Base-by-base conservation (phyloP, 2,113 vertebrate genomes). In the Pimephales promelas region DNA sequence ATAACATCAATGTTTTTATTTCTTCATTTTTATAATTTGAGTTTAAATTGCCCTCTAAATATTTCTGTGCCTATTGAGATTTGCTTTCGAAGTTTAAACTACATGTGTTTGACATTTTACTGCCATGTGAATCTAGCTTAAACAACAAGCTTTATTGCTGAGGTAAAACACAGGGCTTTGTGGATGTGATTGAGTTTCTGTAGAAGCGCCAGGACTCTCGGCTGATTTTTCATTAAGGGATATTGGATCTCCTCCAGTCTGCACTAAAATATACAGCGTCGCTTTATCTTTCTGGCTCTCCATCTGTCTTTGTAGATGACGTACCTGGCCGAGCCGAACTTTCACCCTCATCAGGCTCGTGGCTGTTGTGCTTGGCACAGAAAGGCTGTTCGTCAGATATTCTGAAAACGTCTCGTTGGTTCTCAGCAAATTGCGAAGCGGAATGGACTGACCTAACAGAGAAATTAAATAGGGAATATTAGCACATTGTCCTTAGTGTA, bases 351-450 rank as follows among this genome's bases (percentile, higher is more conserved):
- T 81, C 70, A 94, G 86, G 80, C 89, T 92, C 54, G 91, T 71
- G 9, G 84, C 72, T 11, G 92, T 89, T 16, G 79, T 2, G 62
- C 83, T 31, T 62, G 93, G 79, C 72, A 92, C 71, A 0, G 57
- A 87, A 74, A 94, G 79, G 83, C 89, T 74, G 28, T 86, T 87
- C 71, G 34, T 87, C 84, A 95, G 88, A 84, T 92, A 90, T 16
- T 86, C 34, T 5, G 91, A 91, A 84, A 94, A 92, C 3, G 87
- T 93, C 87, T 95, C 91, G 20, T 92, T 83, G 74, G 91, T 90
- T 82, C 82, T 87, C 14, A 94, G 87, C 66, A 94, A 31, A 22
- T 64, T 92, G 80, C 62, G 86, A 8, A 94, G 83, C 34, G 85
- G 81, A 79, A 93, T 84, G 3, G 90, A 82, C 80, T 87, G 90